phyloP scores from a whole-genome alignment of 1,140 invertebrate genomes.

The Artemia franciscana region DNA sequence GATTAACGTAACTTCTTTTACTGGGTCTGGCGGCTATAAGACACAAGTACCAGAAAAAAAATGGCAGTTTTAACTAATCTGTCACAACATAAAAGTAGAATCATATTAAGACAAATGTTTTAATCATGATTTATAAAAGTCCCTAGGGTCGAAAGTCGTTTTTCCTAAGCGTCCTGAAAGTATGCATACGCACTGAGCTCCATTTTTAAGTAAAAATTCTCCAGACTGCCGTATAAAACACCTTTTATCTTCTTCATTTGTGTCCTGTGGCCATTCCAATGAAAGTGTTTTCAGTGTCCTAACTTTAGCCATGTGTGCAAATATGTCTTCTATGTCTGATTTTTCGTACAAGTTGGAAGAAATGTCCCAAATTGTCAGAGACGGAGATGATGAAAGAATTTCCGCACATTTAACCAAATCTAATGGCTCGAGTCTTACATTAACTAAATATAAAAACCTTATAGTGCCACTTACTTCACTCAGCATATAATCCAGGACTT shows the following conservation, averaged over 20 bases:
- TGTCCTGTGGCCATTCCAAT: not conserved
- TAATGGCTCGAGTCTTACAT: not conserved
- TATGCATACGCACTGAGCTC: too few relatives aligned
- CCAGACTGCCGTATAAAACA: not conserved
- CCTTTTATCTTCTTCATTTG: not conserved
- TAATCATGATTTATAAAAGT: too few relatives aligned
- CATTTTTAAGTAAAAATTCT: too few relatives aligned
- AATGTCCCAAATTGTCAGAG: not conserved
- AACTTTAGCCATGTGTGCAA: not conserved
- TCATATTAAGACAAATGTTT: too few relatives aligned
- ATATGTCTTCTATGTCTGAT: not conserved
- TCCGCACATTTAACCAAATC: not conserved
- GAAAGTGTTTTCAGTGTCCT: not conserved
- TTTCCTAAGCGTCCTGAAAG: too few relatives aligned
- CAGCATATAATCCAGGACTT: not conserved
- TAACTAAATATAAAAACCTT: not conserved
- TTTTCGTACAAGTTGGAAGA: not conserved
- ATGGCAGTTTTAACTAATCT: too few relatives aligned
- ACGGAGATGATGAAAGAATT: not conserved
- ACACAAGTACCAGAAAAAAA: too few relatives aligned
- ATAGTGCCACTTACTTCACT: not conserved
- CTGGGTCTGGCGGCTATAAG: too few relatives aligned
- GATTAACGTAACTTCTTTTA: too few relatives aligned
- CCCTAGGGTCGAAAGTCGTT: too few relatives aligned
- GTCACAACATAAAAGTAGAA: too few relatives aligned